phyloP scores from a whole-genome alignment of 2,113 vertebrate species.

The Pungitius pungitius region DNA sequence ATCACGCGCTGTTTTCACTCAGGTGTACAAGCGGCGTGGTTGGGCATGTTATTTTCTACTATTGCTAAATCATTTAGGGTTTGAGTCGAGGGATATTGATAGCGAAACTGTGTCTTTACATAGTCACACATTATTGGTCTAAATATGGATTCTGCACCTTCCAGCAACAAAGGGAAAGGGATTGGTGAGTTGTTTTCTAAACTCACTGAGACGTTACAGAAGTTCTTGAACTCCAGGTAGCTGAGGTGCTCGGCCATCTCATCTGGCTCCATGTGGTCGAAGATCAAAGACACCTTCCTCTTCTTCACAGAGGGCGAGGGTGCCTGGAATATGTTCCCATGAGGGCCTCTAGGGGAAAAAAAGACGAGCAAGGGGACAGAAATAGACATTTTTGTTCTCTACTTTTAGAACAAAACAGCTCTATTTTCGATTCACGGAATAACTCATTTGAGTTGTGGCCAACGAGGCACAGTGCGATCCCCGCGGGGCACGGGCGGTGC shows the following conservation, averaged over 20 bases:
- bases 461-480: background rate
- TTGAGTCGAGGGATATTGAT: no score
- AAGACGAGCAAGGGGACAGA: constrained; percentile 7
- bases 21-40: no score
- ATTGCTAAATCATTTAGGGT: no score
- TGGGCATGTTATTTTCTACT: background rate
- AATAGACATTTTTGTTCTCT: background rate
- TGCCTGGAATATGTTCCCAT: constrained; percentile 71
- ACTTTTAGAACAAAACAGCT: constrained; percentile 26
- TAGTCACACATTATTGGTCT: background rate
- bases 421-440: constrained; percentile 7
- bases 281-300: constrained; percentile 91
- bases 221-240: constrained; percentile 91
- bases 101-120: no score
- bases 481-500: background rate
- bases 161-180: background rate
- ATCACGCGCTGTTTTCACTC: background rate
- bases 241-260: constrained; percentile 91
- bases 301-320: constrained; percentile 89
- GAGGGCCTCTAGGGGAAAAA: constrained; percentile 67
- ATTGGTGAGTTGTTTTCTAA: background rate
- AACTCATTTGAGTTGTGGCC: background rate
- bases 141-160: background rate
- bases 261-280: constrained; percentile 89
- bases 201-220: constrained; percentile 88